Base-by-base conservation (phyloP, 1,140 invertebrate species). In the Neomicropteryx cornuta region DNA sequence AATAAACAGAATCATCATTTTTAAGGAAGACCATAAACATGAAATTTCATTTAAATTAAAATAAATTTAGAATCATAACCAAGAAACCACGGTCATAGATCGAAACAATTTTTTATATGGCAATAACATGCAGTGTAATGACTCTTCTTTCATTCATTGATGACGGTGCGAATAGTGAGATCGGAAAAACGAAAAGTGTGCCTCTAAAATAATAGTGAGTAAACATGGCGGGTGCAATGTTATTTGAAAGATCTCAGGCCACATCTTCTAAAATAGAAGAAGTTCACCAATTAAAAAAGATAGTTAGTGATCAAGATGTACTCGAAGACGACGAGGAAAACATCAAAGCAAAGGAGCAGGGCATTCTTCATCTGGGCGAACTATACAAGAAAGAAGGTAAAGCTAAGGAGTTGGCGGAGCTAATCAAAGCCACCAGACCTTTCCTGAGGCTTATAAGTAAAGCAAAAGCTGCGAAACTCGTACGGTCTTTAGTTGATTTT, bases 381-480 rank as follows among this genome's bases (percentile, higher is more conserved):
- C 76, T 87, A 36, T 90, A 92, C 55, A 88, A 90, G 62, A 87
- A 90, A 52, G 87, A 90, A 60, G 85, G 85, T 51, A 91, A 94
- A 60, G 90, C 89, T 40, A 87, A 91, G 64, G 91, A 95, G 62
- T 68, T 98, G 45, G 90, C 90, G 2, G 82, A 90, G 41, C 71
- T 99, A 28, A 97, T 98, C 47, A 89, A 90, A 68, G 80, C 83
- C 36, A 92, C 91, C 11, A 77, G 95, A 51, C 93, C 94, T 4
- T 98, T 98, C 60, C 72, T 99, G 6, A 81, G 81, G 45, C 70
- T 86, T 32, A 92, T 99, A 46, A 97, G 92, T 54, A 99, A 99
- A 71, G 96, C 96, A 17, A 99, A 99, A 68, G 96, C 97, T 39
- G 95, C 95, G 1, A 99, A 99, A 68, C 68, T 99, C 39, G 94